Evolutionary conservation across 2,113 vertebrate genomes (phyloP).

Genomic region (Colossoma macropomum): DNA sequence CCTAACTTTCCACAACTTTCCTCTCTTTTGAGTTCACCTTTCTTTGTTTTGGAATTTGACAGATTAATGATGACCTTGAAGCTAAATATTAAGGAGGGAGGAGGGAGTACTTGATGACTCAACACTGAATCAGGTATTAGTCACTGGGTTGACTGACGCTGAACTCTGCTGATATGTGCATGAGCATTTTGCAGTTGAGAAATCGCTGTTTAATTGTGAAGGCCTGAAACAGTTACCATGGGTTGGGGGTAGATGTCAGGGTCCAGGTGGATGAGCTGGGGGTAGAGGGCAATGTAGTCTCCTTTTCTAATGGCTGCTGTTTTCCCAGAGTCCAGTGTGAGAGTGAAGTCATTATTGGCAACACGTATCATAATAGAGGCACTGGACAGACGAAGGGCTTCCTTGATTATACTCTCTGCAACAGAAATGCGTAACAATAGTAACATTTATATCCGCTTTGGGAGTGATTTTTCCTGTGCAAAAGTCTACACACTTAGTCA

Average conservation of each 20-base stretch:
- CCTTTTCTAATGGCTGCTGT: conserved; percentile 60
- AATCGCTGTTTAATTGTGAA: neutral
- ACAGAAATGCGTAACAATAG: neutral
- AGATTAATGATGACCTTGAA: neutral
- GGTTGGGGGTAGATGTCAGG: conserved; percentile 64
- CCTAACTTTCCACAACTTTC: neutral
- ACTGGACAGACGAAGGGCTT: conserved; percentile 66
- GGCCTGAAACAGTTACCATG: conserved; percentile 43
- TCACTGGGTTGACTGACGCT: neutral
- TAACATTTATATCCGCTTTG: neutral
- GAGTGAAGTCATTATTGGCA: conserved; percentile 57
- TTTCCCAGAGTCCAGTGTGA: conserved; percentile 59
- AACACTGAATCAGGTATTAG: neutral
- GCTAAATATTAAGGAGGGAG: neutral
- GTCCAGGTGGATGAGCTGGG: conserved; percentile 65
- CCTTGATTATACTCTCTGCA: conserved; percentile 66
- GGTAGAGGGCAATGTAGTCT: conserved; percentile 65
- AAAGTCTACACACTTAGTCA: neutral
- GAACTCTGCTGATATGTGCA: too few species aligned
- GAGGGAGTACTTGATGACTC: neutral
- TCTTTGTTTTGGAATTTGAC: neutral
- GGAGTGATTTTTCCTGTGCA: neutral
- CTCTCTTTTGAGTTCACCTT: neutral
- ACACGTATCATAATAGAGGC: conserved; percentile 69
- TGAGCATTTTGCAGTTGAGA: neutral